phyloP scores from a whole-genome alignment of 2,888 invertebrate genomes.

The Tethea ocularis region DNA sequence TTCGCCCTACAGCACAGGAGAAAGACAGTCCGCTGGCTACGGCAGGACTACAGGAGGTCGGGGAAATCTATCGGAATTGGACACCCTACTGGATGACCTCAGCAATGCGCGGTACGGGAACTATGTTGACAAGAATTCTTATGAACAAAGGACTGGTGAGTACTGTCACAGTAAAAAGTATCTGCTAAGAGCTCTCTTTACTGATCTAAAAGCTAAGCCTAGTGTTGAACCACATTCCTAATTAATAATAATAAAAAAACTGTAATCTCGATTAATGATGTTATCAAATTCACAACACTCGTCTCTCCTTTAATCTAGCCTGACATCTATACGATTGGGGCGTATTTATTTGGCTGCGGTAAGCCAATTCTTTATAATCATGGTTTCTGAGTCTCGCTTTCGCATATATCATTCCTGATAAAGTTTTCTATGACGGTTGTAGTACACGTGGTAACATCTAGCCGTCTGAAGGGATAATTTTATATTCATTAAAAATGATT shows the following conservation, averaged over 20 bases:
- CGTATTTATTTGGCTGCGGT: not conserved
- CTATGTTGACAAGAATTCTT: slow-evolving; percentile 64
- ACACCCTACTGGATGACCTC: slow-evolving; percentile 95
- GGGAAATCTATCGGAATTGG: slow-evolving; percentile 94
- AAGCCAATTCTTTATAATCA: not conserved
- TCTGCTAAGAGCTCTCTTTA: too few species aligned
- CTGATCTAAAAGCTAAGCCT: too few species aligned
- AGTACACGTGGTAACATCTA: not conserved
- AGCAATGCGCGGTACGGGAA: slow-evolving; percentile 88
- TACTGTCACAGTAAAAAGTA: slow-evolving; percentile 10
- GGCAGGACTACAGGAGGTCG: slow-evolving; percentile 59
- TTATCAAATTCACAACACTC: too few species aligned
- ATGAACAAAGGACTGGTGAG: slow-evolving; percentile 67
- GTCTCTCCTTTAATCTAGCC: too few species aligned
- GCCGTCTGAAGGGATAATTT: not conserved
- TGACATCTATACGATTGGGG: too few species aligned
- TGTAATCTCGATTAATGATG: too few species aligned
- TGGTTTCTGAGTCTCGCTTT: not conserved
- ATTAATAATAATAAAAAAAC: too few species aligned
- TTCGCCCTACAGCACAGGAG: slow-evolving; percentile 15
- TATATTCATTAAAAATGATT: not conserved
- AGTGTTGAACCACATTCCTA: too few species aligned
- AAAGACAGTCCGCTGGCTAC: slow-evolving; percentile 48
- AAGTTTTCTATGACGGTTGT: not conserved
- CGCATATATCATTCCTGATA: not conserved